Conservation (phyloP, 2,888 invertebrate species). For the Cistogaster globosa region DNA sequence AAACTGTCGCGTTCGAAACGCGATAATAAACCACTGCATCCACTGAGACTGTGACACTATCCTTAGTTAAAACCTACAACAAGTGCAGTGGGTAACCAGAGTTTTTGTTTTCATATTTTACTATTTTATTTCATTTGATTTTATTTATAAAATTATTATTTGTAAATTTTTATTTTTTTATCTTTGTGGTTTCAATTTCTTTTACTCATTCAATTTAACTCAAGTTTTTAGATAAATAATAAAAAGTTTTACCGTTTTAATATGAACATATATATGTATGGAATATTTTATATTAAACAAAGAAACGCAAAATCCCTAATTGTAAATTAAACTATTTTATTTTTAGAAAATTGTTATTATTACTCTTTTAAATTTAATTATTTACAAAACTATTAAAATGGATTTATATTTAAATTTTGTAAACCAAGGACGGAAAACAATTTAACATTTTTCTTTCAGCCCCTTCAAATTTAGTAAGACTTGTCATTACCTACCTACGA, state of each 20-base stretch:
- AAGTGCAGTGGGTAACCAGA: conserved; percentile 79
- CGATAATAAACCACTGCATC: conserved; percentile 97
- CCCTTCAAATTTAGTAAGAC: no score
- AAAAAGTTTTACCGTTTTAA: conserved; percentile 12
- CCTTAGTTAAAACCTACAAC: conserved; percentile 95
- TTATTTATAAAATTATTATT: conserved; percentile 51
- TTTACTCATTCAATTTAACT: conserved; percentile 20
- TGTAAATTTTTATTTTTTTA: conserved; percentile 42
- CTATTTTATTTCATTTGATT: conserved; percentile 9
- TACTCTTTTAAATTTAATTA: no score
- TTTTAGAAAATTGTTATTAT: no score
- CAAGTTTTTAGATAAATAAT: conserved; percentile 13
- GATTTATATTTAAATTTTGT: no score
- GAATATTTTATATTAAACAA: conserved; percentile 35
- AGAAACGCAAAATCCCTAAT: no score
- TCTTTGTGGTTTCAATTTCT: conserved; percentile 58
- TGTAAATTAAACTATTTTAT: no score
- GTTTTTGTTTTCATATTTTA: conserved; percentile 57
- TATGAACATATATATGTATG: conserved; percentile 3
- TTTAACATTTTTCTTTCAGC: no score
- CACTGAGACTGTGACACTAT: conserved; percentile 98
- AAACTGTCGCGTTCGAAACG: conserved; percentile 97
- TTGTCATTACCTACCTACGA: no score
- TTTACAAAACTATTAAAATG: no score
- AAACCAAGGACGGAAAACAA: no score